Conservation (phyloP, 2,113 vertebrate species). For the Conger conger region DNA sequence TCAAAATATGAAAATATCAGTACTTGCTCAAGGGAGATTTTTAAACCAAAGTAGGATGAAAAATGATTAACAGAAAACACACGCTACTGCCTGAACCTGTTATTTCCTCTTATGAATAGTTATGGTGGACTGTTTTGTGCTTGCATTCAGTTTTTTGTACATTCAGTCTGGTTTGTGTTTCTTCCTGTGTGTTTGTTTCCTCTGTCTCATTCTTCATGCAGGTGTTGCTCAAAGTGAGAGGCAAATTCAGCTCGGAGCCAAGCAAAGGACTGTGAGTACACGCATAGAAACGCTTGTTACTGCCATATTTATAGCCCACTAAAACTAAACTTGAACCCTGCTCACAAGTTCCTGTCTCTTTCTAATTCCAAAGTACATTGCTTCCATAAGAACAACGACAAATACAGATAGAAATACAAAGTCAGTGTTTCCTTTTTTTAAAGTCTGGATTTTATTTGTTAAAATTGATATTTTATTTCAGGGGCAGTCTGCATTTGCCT, state of each 20-base stretch:
- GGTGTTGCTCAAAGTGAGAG: constrained; percentile 81
- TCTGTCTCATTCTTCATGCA: constrained; percentile 42
- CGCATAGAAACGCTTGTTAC: not conserved
- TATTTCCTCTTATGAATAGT: not conserved
- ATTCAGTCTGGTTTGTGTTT: not conserved
- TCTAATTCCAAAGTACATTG: not conserved
- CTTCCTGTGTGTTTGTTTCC: not conserved
- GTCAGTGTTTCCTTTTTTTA: too few relatives aligned
- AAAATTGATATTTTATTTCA: too few relatives aligned
- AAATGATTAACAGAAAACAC: not conserved
- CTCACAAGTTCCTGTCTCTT: not conserved
- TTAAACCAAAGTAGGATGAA: not conserved
- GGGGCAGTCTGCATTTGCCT: not conserved
- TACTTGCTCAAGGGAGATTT: not conserved
- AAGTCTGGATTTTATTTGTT: too few relatives aligned
- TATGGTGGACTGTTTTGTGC: not conserved
- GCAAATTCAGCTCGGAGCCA: constrained; percentile 63
- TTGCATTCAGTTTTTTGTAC: not conserved
- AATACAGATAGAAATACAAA: not conserved
- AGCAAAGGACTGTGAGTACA: constrained; percentile 75
- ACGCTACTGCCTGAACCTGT: not conserved
- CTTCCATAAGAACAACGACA: not conserved
- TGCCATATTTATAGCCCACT: not conserved
- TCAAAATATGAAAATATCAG: not conserved
- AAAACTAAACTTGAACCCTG: not conserved